Evolutionary conservation across 2,888 invertebrate species (phyloP).

Genomic region (Hylaea fasciaria): DNA sequence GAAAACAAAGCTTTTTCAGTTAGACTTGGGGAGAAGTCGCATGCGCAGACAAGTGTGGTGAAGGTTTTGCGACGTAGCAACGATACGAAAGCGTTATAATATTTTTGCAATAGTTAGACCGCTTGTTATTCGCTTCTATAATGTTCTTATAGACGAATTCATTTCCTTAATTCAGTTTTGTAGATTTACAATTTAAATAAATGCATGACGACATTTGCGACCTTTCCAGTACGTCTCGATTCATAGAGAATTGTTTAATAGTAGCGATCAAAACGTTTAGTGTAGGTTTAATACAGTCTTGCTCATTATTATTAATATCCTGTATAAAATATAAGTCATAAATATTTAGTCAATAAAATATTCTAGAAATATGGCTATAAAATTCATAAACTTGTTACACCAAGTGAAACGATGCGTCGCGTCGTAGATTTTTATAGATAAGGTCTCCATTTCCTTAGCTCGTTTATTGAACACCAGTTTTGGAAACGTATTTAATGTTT

Average conservation of each 20-base stretch:
- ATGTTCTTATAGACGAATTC: slow-evolving; percentile 67
- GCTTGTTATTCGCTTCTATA: slow-evolving; percentile 79
- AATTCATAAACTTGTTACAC: not conserved
- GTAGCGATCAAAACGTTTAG: slow-evolving; percentile 51
- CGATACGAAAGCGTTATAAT: slow-evolving; percentile 58
- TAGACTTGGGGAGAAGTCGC: slow-evolving; percentile 64
- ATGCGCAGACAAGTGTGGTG: slow-evolving; percentile 76
- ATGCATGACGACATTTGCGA: slow-evolving; percentile 67
- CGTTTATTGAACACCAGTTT: not conserved
- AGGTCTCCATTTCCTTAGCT: not conserved
- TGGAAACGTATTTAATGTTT: slow-evolving; percentile 32
- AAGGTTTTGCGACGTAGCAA: slow-evolving; percentile 71
- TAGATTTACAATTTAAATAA: slow-evolving; percentile 60
- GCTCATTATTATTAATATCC: not conserved
- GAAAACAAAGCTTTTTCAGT: slow-evolving; percentile 36
- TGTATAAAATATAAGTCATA: not conserved
- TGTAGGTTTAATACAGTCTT: not conserved
- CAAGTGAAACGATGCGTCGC: not conserved
- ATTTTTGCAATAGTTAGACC: slow-evolving; percentile 71
- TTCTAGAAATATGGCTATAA: not conserved
- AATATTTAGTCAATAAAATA: not conserved
- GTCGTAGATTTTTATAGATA: not conserved
- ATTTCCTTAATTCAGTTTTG: slow-evolving; percentile 69
- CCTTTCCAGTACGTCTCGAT: slow-evolving; percentile 51
- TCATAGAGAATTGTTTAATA: slow-evolving; percentile 45